Evolutionary conservation across 2,888 invertebrate species (phyloP), one percentile per base, ranked within the genome.

Genomic region (Pterostichus madidus): DNA sequence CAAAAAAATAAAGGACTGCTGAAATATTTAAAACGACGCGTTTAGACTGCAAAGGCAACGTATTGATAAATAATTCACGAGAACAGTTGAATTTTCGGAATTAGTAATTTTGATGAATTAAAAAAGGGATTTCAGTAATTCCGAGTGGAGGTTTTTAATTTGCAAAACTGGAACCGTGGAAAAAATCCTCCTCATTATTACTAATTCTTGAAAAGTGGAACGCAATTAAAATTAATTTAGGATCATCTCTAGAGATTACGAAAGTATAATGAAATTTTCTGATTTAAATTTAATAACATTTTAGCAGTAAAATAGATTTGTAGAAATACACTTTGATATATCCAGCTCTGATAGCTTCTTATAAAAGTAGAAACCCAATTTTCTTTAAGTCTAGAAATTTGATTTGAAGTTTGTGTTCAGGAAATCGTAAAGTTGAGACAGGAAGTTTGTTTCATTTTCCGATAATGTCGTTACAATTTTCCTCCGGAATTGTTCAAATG

Each of bases 11-110:
- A 53, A 35, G 76, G 53, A 8, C 32, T 15, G 17, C 24, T 76
- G 32, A 76, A 56, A 76, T 76, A 71, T 71, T 71, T 71, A 71
- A 68, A 71, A 44, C 39, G 56, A 5, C 56, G 8, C 17, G 8
- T 17, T 44, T 39, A 39, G 68, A 64, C 44, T 44, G 39, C 44
- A 6, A 44, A 44, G 44, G 17, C 68, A 71, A 17, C 8, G 13
- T n/a, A 64, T 24, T 35, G 44, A 71, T 71, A 71, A 71, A 71
- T 24, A 39, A 71, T 44, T 71, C 44, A 71, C 11, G 39, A 17
- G 11, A 35, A 13, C 5, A 32, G 46, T 11, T 17, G 68, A 44
- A 44, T 15, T 71, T 71, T 71, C 39, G 39, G 39, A 31, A 39
- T 39, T 39, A 39, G 39, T 39, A 39, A 39, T 39, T 39, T 39